A percentile compares a stretch with the other conserved stretches of the same genome.
These are phyloP conservation scores for Dryas iulia DNA, from an alignment of 1,140 invertebrate species.

Conservation along the genomic window DNA sequence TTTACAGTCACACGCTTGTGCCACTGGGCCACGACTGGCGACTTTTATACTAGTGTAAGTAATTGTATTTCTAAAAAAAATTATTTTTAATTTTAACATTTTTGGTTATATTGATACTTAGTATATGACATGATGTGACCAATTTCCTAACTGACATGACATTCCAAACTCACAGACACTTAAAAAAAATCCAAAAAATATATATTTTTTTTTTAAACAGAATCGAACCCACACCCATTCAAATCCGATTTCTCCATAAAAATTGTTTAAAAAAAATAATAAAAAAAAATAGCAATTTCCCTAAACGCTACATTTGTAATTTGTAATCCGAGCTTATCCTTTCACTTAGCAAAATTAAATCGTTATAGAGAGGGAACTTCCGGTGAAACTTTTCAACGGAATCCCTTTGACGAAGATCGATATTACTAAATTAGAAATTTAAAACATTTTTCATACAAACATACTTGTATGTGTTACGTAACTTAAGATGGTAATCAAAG, in stretches of 20 bases:
- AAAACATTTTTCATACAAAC: neutral
- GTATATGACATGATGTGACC: no score
- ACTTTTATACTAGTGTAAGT: no score
- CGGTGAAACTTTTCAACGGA: neutral
- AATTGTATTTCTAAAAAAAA: no score
- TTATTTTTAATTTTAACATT: no score
- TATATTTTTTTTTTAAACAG: no score
- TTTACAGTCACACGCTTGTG: no score
- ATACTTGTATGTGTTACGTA: neutral
- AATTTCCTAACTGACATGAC: no score
- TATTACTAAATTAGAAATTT: neutral
- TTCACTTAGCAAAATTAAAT: constrained; percentile 49
- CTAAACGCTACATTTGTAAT: constrained; percentile 29
- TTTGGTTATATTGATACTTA: no score
- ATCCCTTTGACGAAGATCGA: neutral
- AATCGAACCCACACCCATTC: neutral
- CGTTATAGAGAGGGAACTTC: constrained; percentile 30
- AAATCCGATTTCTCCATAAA: neutral
- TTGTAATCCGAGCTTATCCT: constrained; percentile 31
- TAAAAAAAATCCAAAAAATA: no score
- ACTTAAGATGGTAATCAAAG: neutral
- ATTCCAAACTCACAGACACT: no score
- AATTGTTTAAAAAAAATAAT: neutral
- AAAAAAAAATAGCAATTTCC: constrained; percentile 25
- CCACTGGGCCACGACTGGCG: no score